phyloP scores from a whole-genome alignment of 92 coral and sea anemone species.

The Ricordea florida region DNA sequence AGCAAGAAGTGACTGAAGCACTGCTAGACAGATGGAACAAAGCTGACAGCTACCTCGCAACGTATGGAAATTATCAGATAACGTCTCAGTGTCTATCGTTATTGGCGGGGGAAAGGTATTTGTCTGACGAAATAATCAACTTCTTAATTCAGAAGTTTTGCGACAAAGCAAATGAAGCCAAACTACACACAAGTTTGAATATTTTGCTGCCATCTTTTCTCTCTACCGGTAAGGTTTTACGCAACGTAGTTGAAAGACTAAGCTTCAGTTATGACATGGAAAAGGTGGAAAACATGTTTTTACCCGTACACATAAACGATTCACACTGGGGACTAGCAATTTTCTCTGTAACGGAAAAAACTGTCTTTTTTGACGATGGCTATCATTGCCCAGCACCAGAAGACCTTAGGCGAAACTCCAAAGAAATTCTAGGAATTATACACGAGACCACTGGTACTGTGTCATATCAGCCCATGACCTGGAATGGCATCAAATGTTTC shows the following conservation, averaged over 20 bases:
- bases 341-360: constrained; percentile 3
- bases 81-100: constrained; percentile 39
- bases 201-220: constrained; percentile 20
- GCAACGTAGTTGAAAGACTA: not conserved
- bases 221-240: constrained; percentile 24
- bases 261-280: not conserved
- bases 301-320: constrained; percentile 38
- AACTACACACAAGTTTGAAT: not conserved
- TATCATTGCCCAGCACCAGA: not conserved
- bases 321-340: constrained; percentile 52
- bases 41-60: not conserved
- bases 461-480: not conserved
- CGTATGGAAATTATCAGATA: constrained; percentile 5
- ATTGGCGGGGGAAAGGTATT: constrained; percentile 42
- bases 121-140: constrained; percentile 42
- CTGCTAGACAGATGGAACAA: constrained; percentile 33
- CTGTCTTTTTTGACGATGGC: constrained; percentile 38
- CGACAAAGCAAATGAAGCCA: constrained; percentile 21
- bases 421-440: not conserved
- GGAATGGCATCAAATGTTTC: not conserved
- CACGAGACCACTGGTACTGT: not conserved
- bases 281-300: constrained; percentile 12
- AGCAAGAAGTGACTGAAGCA: not conserved
- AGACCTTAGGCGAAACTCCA: not conserved
- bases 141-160: constrained; percentile 29